Conservation (phyloP, 2,888 invertebrate species). For the Lithophane socia region DNA sequence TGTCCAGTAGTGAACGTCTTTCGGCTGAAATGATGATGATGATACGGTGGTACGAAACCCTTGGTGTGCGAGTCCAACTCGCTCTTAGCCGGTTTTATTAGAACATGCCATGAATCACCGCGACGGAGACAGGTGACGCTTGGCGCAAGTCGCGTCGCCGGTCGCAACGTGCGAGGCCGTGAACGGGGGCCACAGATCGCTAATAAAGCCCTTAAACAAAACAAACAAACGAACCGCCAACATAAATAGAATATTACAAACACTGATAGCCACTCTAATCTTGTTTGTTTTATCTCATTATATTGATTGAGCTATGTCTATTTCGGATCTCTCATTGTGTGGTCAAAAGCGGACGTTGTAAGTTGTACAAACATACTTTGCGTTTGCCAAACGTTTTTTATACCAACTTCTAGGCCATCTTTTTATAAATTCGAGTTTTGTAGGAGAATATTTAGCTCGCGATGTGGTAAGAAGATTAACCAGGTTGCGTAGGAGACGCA, state of each 20-base stretch:
- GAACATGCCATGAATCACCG: neutral
- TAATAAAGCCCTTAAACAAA: constrained; percentile 9
- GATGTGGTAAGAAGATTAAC: neutral
- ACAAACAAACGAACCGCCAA: constrained; percentile 12
- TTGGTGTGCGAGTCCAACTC: too few relatives aligned
- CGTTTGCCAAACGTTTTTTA: constrained; percentile 13
- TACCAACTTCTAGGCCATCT: neutral
- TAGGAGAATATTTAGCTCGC: neutral
- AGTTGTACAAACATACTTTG: constrained; percentile 28
- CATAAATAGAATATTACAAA: constrained; percentile 30
- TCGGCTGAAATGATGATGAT: too few relatives aligned
- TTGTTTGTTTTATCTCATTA: constrained; percentile 32
- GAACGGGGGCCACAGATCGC: neutral
- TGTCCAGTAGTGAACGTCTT: too few relatives aligned
- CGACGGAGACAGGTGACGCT: neutral
- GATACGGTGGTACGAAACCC: too few relatives aligned
- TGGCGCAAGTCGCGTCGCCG: neutral
- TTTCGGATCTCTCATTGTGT: neutral
- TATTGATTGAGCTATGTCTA: constrained; percentile 36
- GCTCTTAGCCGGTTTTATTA: too few relatives aligned
- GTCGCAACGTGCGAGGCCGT: neutral
- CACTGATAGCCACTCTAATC: constrained; percentile 33
- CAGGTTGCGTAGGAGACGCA: neutral
- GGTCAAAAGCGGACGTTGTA: constrained; percentile 9
- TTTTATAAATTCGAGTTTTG: neutral